Percentiles rank a stretch among this genome's conserved stretches.
Evolutionary conservation across 2,113 vertebrate species (phyloP).

Genomic region (Carassius auratus): DNA sequence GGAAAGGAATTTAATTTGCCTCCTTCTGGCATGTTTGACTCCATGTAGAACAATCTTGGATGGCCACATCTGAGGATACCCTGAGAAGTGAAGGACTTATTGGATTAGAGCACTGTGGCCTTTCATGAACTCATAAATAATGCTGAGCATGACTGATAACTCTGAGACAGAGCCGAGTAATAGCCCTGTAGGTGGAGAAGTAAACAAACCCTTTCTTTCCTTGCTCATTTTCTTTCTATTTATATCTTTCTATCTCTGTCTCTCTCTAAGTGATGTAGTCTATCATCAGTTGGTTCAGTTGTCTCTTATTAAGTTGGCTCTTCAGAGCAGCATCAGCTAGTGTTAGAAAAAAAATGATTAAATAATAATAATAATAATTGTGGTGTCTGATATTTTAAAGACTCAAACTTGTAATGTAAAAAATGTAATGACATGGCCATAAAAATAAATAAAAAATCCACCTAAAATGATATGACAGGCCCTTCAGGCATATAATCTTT

Average conservation of each 20-base stretch:
- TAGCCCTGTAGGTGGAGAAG: conserved; percentile 46
- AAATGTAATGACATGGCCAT: too few relatives aligned
- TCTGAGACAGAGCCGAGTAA: conserved; percentile 45
- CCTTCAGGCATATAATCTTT: too few relatives aligned
- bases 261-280: conserved; percentile 30
- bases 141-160: conserved; percentile 44
- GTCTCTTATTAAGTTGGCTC: conserved; percentile 21
- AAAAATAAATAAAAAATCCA: too few relatives aligned
- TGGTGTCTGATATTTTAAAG: neutral
- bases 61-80: conserved; percentile 41
- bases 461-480: too few relatives aligned
- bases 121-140: conserved; percentile 58
- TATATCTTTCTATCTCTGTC: conserved; percentile 20
- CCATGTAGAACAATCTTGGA: conserved; percentile 57
- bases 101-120: conserved; percentile 57
- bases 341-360: neutral
- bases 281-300: conserved; percentile 22
- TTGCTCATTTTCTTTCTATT: conserved; percentile 3
- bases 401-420: too few relatives aligned
- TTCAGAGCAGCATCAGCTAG: conserved; percentile 7
- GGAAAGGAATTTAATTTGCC: conserved; percentile 58
- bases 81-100: conserved; percentile 52
- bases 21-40: conserved; percentile 56
- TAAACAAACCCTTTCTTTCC: conserved; percentile 25
- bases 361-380: neutral